A percentile compares a stretch with the other conserved stretches of the same genome.
These are phyloP conservation scores for Sarcophaga caerulescens DNA, from an alignment of 2,888 invertebrate genomes.

Conservation along the genomic window DNA sequence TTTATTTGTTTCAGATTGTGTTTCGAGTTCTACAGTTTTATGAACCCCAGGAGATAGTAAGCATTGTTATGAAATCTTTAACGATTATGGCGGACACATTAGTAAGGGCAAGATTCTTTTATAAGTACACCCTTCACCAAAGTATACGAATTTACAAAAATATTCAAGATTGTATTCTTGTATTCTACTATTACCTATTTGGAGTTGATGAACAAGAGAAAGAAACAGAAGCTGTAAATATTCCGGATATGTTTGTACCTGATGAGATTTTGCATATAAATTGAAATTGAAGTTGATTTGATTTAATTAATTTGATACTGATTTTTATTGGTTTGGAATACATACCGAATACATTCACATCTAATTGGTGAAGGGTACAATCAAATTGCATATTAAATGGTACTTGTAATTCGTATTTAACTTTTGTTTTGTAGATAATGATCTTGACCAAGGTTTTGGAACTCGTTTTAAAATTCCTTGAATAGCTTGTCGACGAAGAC, in stretches of 20 bases:
- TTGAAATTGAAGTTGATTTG: not conserved
- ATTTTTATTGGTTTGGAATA: not conserved
- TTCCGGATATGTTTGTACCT: not conserved
- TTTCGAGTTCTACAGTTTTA: conserved; percentile 68
- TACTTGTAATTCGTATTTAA: not conserved
- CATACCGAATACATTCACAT: not conserved
- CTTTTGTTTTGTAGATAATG: conserved; percentile 52
- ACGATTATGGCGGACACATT: conserved; percentile 65
- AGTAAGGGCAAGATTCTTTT: conserved; percentile 62
- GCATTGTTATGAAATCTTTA: conserved; percentile 59
- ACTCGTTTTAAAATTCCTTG: conserved; percentile 22
- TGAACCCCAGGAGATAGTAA: conserved; percentile 69
- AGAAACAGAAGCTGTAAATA: not conserved
- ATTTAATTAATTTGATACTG: not conserved
- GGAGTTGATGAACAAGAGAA: conserved; percentile 11
- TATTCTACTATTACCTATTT: conserved; percentile 35
- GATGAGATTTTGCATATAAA: conserved; percentile 37
- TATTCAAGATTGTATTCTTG: conserved; percentile 37
- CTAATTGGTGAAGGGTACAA: conserved; percentile 41
- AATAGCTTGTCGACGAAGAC: not conserved
- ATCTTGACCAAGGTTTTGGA: conserved; percentile 60
- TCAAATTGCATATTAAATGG: not conserved
- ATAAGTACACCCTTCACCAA: conserved; percentile 40
- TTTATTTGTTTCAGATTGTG: conserved; percentile 56
- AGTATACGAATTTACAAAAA: conserved; percentile 32